Evolutionary conservation across 2,888 invertebrate genomes (phyloP).

Genomic region (Lampropteryx suffumata): DNA sequence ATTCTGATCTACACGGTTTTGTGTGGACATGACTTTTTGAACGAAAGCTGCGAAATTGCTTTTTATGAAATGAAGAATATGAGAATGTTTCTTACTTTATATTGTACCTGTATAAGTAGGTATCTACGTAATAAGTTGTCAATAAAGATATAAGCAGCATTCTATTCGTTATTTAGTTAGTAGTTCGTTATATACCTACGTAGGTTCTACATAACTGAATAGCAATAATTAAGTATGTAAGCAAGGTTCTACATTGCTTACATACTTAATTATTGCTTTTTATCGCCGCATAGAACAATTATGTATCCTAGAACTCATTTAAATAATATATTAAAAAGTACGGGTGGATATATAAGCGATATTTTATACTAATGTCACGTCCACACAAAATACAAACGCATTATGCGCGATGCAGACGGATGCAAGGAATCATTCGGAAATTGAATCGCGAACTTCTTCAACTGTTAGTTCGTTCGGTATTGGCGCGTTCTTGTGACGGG

Average conservation of each 20-base stretch:
- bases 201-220: too few relatives aligned
- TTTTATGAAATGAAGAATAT: neutral
- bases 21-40: conserved; percentile 55
- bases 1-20: conserved; percentile 48
- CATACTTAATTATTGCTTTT: too few relatives aligned
- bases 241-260: too few relatives aligned
- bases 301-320: too few relatives aligned
- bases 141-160: too few relatives aligned
- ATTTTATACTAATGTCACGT: neutral
- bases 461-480: conserved; percentile 46
- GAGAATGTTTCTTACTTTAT: neutral
- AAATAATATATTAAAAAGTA: too few relatives aligned
- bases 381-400: conserved; percentile 2
- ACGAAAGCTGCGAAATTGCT: conserved; percentile 8
- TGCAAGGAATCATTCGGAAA: conserved; percentile 17
- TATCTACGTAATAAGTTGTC: neutral
- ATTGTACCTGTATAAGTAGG: neutral
- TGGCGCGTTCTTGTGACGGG: conserved; percentile 23
- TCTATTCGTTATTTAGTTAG: too few relatives aligned
- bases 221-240: too few relatives aligned
- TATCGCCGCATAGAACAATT: too few relatives aligned
- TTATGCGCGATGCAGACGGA: conserved; percentile 1
- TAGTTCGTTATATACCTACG: too few relatives aligned
- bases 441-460: conserved; percentile 43
- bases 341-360: too few relatives aligned